These are phyloP conservation scores for Etheostoma spectabile DNA, from an alignment of 2,113 vertebrate genomes.

Conservation along the genomic window DNA sequence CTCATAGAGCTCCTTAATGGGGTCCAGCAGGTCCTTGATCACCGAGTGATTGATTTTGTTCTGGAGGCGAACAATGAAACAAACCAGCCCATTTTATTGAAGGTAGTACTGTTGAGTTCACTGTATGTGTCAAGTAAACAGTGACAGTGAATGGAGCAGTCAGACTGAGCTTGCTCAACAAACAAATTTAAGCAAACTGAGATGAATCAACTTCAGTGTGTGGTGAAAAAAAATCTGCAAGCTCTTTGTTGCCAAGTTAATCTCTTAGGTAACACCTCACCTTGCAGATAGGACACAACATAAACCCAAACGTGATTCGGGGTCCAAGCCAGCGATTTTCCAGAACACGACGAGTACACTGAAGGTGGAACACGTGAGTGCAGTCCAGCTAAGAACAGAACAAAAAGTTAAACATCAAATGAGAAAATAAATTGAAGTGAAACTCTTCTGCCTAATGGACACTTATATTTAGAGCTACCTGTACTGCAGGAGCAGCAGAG, in stretches of 20 bases:
- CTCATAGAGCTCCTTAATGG: constrained; percentile 98
- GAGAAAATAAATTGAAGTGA: background rate
- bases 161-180: background rate
- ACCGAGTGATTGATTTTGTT: constrained; percentile 99
- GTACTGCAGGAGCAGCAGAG: constrained; percentile 96
- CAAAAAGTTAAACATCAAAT: constrained; percentile 4
- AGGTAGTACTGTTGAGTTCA: constrained; percentile 4
- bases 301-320: constrained; percentile 98
- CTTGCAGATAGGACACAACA: constrained; percentile 99
- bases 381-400: constrained; percentile 91
- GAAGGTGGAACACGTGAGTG: constrained; percentile 98
- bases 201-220: background rate
- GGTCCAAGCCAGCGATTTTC: constrained; percentile 99
- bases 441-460: fast-evolving
- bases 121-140: background rate
- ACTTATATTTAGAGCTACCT: constrained; percentile 81
- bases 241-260: background rate
- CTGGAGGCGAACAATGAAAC: constrained; percentile 80
- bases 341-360: constrained; percentile 95
- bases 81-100: background rate
- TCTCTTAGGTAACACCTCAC: constrained; percentile 75
- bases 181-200: background rate
- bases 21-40: constrained; percentile 97
- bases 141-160: constrained; percentile 15
- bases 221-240: background rate